phyloP scores from a whole-genome alignment of 2,888 invertebrate species.

The Cacoxenus indagator region DNA sequence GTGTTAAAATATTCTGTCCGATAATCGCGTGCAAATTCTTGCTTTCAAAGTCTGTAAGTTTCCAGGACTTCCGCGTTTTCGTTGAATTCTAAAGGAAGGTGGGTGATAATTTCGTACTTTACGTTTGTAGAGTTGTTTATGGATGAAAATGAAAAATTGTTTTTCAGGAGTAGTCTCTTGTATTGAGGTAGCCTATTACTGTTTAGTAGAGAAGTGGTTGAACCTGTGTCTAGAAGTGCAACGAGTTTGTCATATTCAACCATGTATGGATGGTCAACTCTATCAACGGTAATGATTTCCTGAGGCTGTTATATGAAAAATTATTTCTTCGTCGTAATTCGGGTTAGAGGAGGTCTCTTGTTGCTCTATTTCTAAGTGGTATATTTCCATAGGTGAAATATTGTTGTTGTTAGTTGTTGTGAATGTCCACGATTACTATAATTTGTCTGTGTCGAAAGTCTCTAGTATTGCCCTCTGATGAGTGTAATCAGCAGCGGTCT shows the following conservation, averaged over 20 bases:
- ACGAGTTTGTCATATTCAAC: slow-evolving; percentile 34
- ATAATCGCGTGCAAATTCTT: neutral
- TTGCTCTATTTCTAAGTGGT: neutral
- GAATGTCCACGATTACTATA: too few species aligned
- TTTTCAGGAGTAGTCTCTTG: neutral
- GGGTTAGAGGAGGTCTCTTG: neutral
- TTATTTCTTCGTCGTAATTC: neutral
- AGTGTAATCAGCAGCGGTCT: too few species aligned
- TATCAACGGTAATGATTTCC: neutral
- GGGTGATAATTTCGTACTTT: neutral
- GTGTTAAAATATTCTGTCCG: neutral
- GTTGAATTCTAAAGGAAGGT: neutral
- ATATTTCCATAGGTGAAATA: neutral
- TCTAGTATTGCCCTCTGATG: too few species aligned
- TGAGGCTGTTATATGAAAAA: neutral
- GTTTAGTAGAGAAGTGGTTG: slow-evolving; percentile 33
- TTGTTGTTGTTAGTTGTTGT: neutral
- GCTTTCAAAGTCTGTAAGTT: too few species aligned
- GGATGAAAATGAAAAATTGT: neutral
- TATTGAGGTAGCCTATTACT: neutral
- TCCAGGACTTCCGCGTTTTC: neutral
- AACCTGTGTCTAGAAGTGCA: slow-evolving; percentile 39
- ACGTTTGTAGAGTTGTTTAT: neutral
- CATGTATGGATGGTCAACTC: neutral
- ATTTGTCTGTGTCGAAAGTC: too few species aligned